These are phyloP conservation scores for Ceyx melanurus DNA, from an alignment of 2,113 vertebrate genomes.

Conservation along the genomic window DNA sequence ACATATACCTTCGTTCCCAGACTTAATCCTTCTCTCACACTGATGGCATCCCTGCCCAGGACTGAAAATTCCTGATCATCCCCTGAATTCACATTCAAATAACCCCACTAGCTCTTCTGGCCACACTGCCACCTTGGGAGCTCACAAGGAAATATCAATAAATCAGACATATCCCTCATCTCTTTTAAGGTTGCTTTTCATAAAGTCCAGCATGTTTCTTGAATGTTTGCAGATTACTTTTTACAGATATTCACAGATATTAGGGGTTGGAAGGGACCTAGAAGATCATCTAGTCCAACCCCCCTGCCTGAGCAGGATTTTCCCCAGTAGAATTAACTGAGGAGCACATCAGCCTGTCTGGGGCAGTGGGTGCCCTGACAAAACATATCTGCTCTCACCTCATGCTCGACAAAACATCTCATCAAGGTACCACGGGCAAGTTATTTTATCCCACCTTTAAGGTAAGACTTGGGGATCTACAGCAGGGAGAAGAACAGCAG, in stretches of 20 bases:
- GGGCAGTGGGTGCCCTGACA: not conserved
- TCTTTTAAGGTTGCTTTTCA: not conserved
- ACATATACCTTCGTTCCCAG: rapidly evolving
- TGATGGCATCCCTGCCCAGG: rapidly evolving
- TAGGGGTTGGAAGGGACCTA: too few relatives aligned
- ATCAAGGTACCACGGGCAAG: not conserved
- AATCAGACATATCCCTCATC: not conserved
- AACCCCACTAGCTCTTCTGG: not conserved
- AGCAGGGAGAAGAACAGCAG: not conserved
- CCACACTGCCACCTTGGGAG: not conserved
- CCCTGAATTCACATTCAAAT: not conserved
- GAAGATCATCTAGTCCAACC: too few relatives aligned
- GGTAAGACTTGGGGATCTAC: not conserved
- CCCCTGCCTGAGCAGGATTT: too few relatives aligned
- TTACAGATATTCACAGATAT: too few relatives aligned
- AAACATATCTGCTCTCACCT: not conserved
- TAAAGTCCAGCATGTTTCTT: not conserved
- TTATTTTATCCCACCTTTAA: not conserved
- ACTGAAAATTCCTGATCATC: not conserved
- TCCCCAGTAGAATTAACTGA: not conserved
- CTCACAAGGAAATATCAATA: not conserved
- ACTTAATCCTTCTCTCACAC: not conserved
- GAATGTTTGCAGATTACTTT: rapidly evolving
- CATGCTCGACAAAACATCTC: not conserved
- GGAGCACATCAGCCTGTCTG: not conserved